Conservation (phyloP, 1,140 invertebrate species). For the Aporrectodea caliginosa region DNA sequence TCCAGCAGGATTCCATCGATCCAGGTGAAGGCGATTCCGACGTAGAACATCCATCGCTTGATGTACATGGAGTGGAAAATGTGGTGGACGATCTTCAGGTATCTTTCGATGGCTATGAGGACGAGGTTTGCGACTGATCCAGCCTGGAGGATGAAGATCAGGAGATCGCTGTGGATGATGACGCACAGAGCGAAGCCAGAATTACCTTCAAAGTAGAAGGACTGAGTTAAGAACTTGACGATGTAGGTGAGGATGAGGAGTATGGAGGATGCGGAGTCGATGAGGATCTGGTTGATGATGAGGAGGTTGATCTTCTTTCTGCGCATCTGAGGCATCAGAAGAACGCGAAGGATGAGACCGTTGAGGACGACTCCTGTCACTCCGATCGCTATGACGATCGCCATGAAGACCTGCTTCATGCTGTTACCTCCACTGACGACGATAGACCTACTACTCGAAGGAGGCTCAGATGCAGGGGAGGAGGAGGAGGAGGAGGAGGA, state of each 20-base stretch:
- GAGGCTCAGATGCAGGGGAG: too few relatives aligned
- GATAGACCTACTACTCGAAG: too few relatives aligned
- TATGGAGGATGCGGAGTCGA: neutral
- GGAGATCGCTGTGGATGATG: neutral
- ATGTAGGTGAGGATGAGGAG: neutral
- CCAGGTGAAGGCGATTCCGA: neutral
- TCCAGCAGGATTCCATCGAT: neutral
- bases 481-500: too few relatives aligned
- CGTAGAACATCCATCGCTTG: neutral
- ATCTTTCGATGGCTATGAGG: neutral
- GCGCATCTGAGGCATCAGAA: neutral
- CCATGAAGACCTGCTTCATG: too few relatives aligned
- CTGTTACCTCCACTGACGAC: too few relatives aligned
- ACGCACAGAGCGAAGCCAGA: too few relatives aligned
- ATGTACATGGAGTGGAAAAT: neutral
- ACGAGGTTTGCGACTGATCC: neutral
- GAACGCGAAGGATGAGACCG: neutral
- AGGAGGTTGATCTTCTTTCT: neutral
- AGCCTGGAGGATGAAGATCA: neutral
- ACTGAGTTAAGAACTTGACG: neutral
- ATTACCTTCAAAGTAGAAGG: too few relatives aligned
- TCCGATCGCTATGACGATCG: neutral
- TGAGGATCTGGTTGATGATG: neutral
- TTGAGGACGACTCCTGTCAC: neutral
- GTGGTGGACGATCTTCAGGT: neutral